These are phyloP conservation scores for Emydocephalus ijimae DNA, from an alignment of 2,113 vertebrate species.

Conservation along the genomic window DNA sequence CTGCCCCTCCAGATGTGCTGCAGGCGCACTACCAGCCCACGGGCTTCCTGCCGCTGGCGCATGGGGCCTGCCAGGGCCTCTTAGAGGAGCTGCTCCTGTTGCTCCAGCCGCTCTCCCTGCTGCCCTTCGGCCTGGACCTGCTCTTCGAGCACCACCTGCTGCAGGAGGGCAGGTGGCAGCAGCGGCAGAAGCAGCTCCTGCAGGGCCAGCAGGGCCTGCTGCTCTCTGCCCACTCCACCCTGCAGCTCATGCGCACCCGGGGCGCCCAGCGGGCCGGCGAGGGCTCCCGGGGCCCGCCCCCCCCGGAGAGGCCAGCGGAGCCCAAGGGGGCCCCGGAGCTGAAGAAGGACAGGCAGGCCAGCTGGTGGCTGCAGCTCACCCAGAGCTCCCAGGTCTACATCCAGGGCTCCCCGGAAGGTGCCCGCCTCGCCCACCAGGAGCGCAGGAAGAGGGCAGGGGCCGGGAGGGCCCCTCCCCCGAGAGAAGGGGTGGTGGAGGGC, in stretches of 20 bases:
- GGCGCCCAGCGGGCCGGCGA: conserved; percentile 14
- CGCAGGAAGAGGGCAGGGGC: conserved; percentile 64
- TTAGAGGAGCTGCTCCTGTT: conserved; percentile 91
- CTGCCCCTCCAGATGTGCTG: conserved; percentile 78
- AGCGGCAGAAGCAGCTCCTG: conserved; percentile 87
- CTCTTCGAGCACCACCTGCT: conserved; percentile 89
- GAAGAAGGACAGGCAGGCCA: conserved; percentile 77
- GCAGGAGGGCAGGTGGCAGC: conserved; percentile 85
- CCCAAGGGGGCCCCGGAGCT: conserved; percentile 36
- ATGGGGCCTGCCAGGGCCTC: conserved; percentile 81
- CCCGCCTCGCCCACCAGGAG: conserved; percentile 79
- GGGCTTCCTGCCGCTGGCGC: conserved; percentile 88
- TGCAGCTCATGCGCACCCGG: conserved; percentile 86
- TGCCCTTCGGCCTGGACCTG: conserved; percentile 93
- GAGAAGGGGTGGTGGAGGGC: conserved; percentile 91
- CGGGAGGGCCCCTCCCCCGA: conserved; percentile 71
- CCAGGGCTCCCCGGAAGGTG: conserved; percentile 75
- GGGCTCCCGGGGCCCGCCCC: rapidly evolving
- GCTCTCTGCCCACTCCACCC: conserved; percentile 84
- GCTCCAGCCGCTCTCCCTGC: conserved; percentile 90
- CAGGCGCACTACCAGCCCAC: conserved; percentile 86
- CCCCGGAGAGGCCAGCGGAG: rapidly evolving
- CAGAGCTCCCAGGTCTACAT: conserved; percentile 98
- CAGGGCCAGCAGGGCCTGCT: conserved; percentile 81
- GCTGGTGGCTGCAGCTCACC: conserved; percentile 99